Percentiles rank a stretch among this genome's conserved stretches.
Conservation (phyloP, 1,140 invertebrate genomes). For the Papilio polytes region DNA sequence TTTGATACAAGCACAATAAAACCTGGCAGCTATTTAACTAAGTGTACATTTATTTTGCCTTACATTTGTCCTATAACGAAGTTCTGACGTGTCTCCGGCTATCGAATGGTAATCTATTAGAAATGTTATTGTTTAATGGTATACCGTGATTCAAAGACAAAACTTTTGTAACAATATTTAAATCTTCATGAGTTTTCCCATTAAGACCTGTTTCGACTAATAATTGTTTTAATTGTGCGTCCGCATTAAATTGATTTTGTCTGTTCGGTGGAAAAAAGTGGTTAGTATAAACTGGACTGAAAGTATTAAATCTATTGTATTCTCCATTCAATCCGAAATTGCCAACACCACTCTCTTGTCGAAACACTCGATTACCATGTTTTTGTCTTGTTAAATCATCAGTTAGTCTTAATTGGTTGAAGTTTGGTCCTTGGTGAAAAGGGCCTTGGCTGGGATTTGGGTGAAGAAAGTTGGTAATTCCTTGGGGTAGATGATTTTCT, state of each 20-base stretch:
- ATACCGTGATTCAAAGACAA: constrained; percentile 89
- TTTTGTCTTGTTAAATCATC: constrained; percentile 60
- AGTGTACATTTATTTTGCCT: background rate
- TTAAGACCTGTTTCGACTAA: constrained; percentile 86
- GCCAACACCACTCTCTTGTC: constrained; percentile 79
- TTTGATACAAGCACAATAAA: background rate
- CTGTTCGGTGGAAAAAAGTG: constrained; percentile 62
- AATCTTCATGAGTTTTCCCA: constrained; percentile 86
- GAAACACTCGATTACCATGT: constrained; percentile 76
- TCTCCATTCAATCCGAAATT: constrained; percentile 85
- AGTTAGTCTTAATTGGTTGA: constrained; percentile 62
- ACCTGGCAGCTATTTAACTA: background rate
- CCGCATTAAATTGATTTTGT: constrained; percentile 71
- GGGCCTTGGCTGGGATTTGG: constrained; percentile 55
- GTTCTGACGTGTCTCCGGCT: constrained; percentile 66
- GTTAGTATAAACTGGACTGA: constrained; percentile 61
- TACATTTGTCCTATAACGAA: constrained; percentile 30
- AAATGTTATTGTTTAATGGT: constrained; percentile 61
- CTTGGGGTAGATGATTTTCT: constrained; percentile 82
- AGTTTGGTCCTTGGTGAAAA: constrained; percentile 60
- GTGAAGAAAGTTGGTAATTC: constrained; percentile 74
- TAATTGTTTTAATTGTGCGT: constrained; percentile 87
- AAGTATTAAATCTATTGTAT: constrained; percentile 67
- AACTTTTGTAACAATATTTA: constrained; percentile 92
- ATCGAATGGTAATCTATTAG: constrained; percentile 70